Evolutionary conservation across 2,113 vertebrate species (phyloP).

Genomic region (Craseonycteris thonglongyai): DNA sequence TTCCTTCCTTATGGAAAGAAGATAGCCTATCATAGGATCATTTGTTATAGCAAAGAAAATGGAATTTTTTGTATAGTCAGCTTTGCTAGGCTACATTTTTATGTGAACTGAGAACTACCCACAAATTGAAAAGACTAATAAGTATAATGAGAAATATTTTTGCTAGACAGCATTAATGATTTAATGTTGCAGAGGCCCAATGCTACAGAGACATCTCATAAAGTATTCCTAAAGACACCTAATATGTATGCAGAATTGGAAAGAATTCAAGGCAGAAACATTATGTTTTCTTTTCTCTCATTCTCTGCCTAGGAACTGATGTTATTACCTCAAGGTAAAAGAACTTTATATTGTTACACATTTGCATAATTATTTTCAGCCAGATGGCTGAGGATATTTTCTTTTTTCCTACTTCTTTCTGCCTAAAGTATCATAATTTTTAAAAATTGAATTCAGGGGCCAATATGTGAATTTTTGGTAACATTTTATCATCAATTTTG

Average conservation of each 20-base stretch:
- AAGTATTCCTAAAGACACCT: neutral
- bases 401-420: neutral
- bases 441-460: neutral
- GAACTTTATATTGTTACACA: neutral
- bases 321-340: neutral
- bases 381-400: neutral
- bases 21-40: neutral
- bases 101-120: neutral
- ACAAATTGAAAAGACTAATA: conserved; percentile 2
- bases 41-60: conserved; percentile 19
- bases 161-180: neutral
- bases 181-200: neutral
- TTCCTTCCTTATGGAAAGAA: neutral
- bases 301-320: neutral
- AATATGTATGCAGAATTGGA: neutral
- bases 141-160: neutral
- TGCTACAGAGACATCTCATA: neutral
- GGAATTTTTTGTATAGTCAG: neutral
- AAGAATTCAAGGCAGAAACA: conserved; percentile 16
- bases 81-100: conserved; percentile 13
- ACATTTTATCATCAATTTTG: neutral
- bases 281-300: neutral
- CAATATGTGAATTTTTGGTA: neutral
- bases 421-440: neutral
- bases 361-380: neutral